A percentile compares a stretch with the other conserved stretches of the same genome.
phyloP scores from a whole-genome alignment of 2,113 vertebrate species.

The Larimichthys crocea region DNA sequence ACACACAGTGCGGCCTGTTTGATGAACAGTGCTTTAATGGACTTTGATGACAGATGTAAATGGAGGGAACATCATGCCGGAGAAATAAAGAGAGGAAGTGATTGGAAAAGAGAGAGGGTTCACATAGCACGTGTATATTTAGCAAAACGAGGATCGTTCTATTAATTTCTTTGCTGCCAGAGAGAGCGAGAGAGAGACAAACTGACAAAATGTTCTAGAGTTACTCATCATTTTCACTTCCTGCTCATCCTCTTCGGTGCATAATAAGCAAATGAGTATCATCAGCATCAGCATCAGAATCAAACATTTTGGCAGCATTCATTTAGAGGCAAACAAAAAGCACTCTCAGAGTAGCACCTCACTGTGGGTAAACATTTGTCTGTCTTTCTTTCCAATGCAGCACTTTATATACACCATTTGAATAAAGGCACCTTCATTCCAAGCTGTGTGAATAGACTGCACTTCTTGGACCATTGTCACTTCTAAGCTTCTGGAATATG shows the following conservation, averaged over 20 bases:
- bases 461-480: conserved; percentile 47
- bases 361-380: conserved; percentile 25
- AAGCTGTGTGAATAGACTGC: conserved; percentile 33
- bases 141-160: conserved; percentile 52
- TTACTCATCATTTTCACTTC: conserved; percentile 4
- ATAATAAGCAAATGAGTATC: conserved; percentile 37
- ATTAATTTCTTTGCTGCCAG: conserved; percentile 47
- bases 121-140: conserved; percentile 41
- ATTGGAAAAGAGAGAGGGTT: conserved; percentile 14
- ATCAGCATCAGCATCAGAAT: conserved; percentile 10
- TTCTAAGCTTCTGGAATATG: conserved; percentile 45
- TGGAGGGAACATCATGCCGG: conserved; percentile 42
- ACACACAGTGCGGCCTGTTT: conserved; percentile 42
- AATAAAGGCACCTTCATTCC: conserved; percentile 40
- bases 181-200: neutral
- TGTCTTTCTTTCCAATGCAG: conserved; percentile 1
- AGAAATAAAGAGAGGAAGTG: conserved; percentile 23
- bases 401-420: conserved; percentile 27
- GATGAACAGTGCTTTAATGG: conserved; percentile 68
- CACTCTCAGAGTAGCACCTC: neutral
- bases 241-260: neutral
- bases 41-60: conserved; percentile 68
- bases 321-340: conserved; percentile 26
- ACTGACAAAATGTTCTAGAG: neutral
- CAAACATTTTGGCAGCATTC: conserved; percentile 11